Conservation (phyloP, 1,140 invertebrate genomes). For the Scaptomyza hsui region DNA sequence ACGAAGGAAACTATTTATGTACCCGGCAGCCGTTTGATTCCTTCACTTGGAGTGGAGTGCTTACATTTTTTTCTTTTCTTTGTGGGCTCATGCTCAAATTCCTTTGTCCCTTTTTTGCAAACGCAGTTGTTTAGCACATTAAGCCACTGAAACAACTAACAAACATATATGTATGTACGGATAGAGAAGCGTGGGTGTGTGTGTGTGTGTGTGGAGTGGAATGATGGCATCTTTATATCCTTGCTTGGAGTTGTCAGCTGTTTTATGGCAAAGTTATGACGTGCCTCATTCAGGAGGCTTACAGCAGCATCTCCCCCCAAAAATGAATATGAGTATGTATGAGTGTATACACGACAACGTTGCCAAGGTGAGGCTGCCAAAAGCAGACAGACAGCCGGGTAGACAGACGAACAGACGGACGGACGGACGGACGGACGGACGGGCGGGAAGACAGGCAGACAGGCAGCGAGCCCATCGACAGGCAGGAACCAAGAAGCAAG, state of each 20-base stretch:
- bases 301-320: conserved; percentile 24
- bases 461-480: conserved; percentile 13
- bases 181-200: neutral
- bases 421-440: neutral
- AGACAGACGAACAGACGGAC: too few species aligned
- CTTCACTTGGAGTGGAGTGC: conserved; percentile 44
- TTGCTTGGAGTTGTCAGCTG: conserved; percentile 69
- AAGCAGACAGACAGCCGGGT: too few species aligned
- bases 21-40: conserved; percentile 1
- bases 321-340: conserved; percentile 23
- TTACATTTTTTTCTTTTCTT: conserved; percentile 47
- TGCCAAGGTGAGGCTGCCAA: conserved; percentile 31
- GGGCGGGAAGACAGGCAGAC: neutral
- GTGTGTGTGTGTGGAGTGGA: conserved; percentile 1
- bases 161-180: conserved; percentile 2
- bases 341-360: conserved; percentile 45
- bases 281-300: conserved; percentile 70
- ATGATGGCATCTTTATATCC: conserved; percentile 52
- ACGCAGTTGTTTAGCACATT: conserved; percentile 75
- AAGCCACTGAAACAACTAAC: conserved; percentile 71
- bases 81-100: conserved; percentile 29
- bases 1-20: conserved; percentile 10
- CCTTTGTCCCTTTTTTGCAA: conserved; percentile 27
- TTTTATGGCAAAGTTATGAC: conserved; percentile 78
- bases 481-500: neutral